Percentiles rank a stretch among this genome's conserved stretches.
phyloP scores from a whole-genome alignment of 2,888 invertebrate genomes.

The Bruchidius siliquastri region DNA sequence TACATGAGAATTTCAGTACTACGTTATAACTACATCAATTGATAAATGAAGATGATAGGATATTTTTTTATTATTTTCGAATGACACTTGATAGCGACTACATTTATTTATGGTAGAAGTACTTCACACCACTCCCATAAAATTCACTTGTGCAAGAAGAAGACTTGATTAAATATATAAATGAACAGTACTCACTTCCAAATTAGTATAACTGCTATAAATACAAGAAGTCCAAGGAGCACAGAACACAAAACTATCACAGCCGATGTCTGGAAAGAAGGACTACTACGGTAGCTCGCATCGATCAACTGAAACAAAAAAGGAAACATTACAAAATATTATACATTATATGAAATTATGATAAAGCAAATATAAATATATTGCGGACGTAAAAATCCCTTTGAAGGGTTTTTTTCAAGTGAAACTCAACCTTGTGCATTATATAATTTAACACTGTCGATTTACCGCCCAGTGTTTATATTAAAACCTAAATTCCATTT shows the following conservation, averaged over 20 bases:
- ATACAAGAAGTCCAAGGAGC: constrained; percentile 69
- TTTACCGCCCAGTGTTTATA: not conserved
- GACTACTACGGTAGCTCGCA: constrained; percentile 81
- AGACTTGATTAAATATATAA: too few species aligned
- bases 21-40: too few species aligned
- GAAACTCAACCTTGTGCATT: not conserved
- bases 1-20: too few species aligned
- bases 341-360: not conserved
- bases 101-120: too few species aligned
- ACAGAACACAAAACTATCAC: constrained; percentile 79
- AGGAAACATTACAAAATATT: constrained; percentile 20
- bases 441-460: not conserved
- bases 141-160: too few species aligned
- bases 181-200: constrained; percentile 72
- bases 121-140: too few species aligned
- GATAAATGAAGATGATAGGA: too few species aligned
- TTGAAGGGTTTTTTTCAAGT: not conserved
- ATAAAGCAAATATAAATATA: too few species aligned
- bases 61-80: too few species aligned
- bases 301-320: constrained; percentile 74
- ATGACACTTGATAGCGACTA: too few species aligned
- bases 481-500: not conserved
- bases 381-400: not conserved
- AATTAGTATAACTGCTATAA: constrained; percentile 75
- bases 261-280: constrained; percentile 78